Percentiles rank a stretch among this genome's conserved stretches.
Evolutionary conservation across 2,797 vertebrate genomes (phyloP).

Genomic region (Odontamblyopus rebecca): DNA sequence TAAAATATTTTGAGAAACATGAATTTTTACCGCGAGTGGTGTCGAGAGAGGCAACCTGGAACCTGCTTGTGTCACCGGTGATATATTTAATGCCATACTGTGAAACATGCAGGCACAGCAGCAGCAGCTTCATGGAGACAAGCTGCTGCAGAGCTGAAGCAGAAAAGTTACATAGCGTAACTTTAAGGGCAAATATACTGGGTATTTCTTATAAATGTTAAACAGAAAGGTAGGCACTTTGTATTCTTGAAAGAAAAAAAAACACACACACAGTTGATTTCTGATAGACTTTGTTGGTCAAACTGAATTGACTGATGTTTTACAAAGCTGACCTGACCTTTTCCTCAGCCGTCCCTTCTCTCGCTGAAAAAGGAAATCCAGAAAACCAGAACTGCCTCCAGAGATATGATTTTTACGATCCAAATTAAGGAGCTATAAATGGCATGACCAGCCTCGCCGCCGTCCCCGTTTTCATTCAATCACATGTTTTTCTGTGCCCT

Average conservation of each 20-base stretch:
- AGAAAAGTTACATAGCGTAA: too few relatives aligned
- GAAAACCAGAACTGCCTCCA: conserved; percentile 48
- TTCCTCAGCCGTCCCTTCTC: conserved; percentile 28
- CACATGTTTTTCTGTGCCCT: conserved; percentile 38
- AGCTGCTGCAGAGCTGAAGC: too few relatives aligned
- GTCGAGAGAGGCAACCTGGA: too few relatives aligned
- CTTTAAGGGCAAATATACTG: too few relatives aligned
- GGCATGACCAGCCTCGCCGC: conserved; percentile 39
- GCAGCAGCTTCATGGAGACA: background rate
- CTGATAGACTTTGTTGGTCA: background rate
- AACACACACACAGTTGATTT: background rate
- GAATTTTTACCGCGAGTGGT: too few relatives aligned
- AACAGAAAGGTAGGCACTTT: background rate
- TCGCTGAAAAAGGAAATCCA: conserved; percentile 41
- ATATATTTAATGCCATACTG: too few relatives aligned
- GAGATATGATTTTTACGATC: conserved; percentile 57
- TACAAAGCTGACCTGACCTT: conserved; percentile 42
- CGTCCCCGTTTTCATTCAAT: conserved; percentile 43
- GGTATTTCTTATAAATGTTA: background rate
- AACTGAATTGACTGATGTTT: background rate
- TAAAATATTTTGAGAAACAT: too few relatives aligned
- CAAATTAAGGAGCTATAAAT: conserved; percentile 63
- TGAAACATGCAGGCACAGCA: background rate
- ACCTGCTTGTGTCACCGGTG: too few relatives aligned
- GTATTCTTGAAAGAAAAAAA: too few relatives aligned